Evolutionary conservation across 2,113 vertebrate species (phyloP).

Genomic region (Strix aluco): DNA sequence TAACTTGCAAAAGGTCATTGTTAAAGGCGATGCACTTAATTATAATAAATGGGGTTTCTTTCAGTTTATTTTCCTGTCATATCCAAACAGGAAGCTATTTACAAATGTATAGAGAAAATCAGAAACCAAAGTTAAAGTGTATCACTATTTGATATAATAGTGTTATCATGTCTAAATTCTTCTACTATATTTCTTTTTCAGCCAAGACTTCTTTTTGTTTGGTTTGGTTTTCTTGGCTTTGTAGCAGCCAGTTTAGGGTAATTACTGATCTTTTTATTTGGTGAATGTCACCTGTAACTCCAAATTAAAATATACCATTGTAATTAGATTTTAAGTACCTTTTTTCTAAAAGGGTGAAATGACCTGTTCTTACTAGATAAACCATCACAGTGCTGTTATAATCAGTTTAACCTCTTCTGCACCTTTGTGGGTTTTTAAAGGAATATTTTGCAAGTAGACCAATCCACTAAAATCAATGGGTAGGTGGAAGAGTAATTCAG

Average conservation of each 20-base stretch:
- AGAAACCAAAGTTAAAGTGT: neutral
- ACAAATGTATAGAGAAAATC: neutral
- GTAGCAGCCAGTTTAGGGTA: neutral
- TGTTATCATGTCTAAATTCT: neutral
- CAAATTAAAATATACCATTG: neutral
- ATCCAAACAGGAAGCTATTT: neutral
- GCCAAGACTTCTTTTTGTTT: neutral
- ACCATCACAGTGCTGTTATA: neutral
- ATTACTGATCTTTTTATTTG: neutral
- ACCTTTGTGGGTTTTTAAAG: neutral
- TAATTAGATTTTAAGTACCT: constrained; percentile 23
- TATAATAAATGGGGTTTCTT: neutral
- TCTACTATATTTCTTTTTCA: neutral
- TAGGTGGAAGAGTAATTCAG: neutral
- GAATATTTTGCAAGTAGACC: neutral
- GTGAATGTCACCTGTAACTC: neutral
- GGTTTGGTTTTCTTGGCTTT: neutral
- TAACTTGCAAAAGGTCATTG: neutral
- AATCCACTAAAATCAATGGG: neutral
- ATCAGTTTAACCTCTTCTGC: neutral
- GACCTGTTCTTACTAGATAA: neutral
- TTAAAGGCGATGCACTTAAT: neutral
- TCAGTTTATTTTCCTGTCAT: neutral
- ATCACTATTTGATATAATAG: neutral
- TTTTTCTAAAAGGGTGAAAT: neutral